A percentile compares a stretch with the other conserved stretches of the same genome.
Evolutionary conservation across 2,797 vertebrate species (phyloP).

Genomic region (Sternarchorhynchus goeldii): DNA sequence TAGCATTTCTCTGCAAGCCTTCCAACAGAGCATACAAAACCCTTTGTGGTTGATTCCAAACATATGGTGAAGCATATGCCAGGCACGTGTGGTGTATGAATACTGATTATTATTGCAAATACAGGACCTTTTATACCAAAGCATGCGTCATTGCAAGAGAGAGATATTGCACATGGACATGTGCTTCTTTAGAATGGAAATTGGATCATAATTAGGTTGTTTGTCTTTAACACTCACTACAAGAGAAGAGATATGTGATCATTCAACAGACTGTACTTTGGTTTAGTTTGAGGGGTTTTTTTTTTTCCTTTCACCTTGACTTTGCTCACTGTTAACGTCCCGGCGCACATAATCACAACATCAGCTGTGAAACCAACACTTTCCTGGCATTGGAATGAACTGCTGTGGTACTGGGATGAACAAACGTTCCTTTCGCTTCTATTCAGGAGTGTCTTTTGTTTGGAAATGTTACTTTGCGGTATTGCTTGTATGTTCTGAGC

Average conservation of each 20-base stretch:
- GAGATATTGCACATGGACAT: slow-evolving; percentile 46
- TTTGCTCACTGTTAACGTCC: slow-evolving; percentile 21
- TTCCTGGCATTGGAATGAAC: too few species aligned
- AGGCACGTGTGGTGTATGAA: slow-evolving; percentile 59
- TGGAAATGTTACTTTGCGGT: too few species aligned
- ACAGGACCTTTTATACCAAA: slow-evolving; percentile 56
- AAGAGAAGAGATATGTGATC: not conserved
- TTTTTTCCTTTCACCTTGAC: slow-evolving; percentile 26
- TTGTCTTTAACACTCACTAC: slow-evolving; percentile 40
- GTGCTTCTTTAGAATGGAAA: slow-evolving; percentile 49
- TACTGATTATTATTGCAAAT: slow-evolving; percentile 62
- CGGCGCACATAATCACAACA: slow-evolving; percentile 11
- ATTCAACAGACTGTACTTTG: slow-evolving; percentile 2
- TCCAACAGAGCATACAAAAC: slow-evolving; percentile 51
- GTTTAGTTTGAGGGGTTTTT: slow-evolving; percentile 1
- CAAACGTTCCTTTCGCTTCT: not conserved
- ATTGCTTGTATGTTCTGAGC: not conserved
- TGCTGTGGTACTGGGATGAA: not conserved
- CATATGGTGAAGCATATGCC: slow-evolving; percentile 69
- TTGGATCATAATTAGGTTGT: slow-evolving; percentile 53
- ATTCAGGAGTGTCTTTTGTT: too few species aligned
- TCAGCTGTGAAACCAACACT: slow-evolving; percentile 20
- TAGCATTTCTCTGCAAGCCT: slow-evolving; percentile 44
- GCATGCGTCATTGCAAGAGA: slow-evolving; percentile 32
- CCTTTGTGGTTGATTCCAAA: slow-evolving; percentile 57